Percentiles rank a stretch among this genome's conserved stretches.
Evolutionary conservation across 2,113 vertebrate species (phyloP).

Genomic region (Mirounga angustirostris): DNA sequence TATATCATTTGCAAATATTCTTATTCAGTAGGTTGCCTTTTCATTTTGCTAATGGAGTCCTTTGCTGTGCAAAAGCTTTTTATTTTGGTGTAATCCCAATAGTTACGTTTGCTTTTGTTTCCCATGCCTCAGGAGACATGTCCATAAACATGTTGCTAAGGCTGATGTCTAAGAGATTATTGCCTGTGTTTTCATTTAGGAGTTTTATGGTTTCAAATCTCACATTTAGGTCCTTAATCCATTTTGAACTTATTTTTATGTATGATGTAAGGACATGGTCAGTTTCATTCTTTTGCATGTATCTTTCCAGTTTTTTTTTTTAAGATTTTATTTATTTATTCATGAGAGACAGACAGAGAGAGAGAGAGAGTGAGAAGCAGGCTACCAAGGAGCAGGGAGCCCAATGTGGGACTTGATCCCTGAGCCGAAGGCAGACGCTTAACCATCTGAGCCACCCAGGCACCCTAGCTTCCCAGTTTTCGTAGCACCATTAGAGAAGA

Average conservation of each 20-base stretch:
- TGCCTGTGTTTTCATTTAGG: background rate
- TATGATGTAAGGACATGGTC: background rate
- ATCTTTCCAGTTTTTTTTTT: background rate
- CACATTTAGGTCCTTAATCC: background rate
- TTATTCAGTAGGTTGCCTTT: background rate
- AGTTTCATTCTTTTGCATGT: background rate
- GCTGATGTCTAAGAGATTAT: background rate
- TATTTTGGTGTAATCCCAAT: background rate
- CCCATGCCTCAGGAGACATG: background rate
- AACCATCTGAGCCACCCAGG: no score
- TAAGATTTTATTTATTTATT: no score
- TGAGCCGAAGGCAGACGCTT: no score
- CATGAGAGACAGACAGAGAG: no score
- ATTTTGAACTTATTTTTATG: background rate
- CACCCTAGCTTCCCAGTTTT: background rate
- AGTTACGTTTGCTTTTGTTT: background rate
- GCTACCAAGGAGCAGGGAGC: no score
- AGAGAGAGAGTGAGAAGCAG: no score
- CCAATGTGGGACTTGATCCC: no score
- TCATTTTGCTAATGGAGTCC: background rate
- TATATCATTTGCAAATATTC: background rate
- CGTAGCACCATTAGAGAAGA: background rate
- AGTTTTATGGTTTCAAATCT: background rate
- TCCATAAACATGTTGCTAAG: background rate
- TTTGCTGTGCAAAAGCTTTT: background rate